Percentiles rank a stretch among this genome's conserved stretches.
phyloP scores from a whole-genome alignment of 1,140 invertebrate genomes.

The Arion vulgaris region DNA sequence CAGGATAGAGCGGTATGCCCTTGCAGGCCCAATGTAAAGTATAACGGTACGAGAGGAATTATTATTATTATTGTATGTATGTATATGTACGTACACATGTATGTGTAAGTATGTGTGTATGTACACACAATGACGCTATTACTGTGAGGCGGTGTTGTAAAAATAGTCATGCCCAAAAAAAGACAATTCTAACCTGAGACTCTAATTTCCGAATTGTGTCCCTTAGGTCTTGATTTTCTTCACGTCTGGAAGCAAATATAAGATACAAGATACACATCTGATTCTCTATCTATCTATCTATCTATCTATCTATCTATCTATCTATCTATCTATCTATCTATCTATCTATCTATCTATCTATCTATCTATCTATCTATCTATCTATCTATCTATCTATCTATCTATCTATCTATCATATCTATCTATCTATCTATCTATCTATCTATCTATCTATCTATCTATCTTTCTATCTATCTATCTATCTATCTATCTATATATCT shows the following conservation, averaged over 20 bases:
- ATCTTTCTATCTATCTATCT: neutral
- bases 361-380: neutral
- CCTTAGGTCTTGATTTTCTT: constrained; percentile 80
- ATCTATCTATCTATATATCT: neutral
- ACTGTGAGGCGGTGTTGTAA: too few relatives aligned
- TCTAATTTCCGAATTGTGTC: constrained; percentile 82
- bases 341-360: neutral
- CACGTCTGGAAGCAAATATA: constrained; percentile 67
- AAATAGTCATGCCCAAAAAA: too few relatives aligned
- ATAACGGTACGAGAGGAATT: too few relatives aligned
- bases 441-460: constrained; percentile 9
- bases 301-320: neutral
- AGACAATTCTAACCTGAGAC: too few relatives aligned
- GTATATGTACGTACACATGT: too few relatives aligned
- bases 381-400: neutral
- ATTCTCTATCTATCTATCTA: neutral
- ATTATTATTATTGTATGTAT: too few relatives aligned
- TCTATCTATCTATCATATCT: neutral
- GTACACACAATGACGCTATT: too few relatives aligned
- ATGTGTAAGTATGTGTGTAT: too few relatives aligned
- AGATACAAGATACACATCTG: neutral
- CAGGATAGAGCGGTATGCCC: too few relatives aligned
- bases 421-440: constrained; percentile 1
- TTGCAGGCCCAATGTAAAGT: too few relatives aligned
- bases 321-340: neutral